Base-by-base conservation (phyloP, 2,113 vertebrate species). In the Chionodraco myersi region DNA sequence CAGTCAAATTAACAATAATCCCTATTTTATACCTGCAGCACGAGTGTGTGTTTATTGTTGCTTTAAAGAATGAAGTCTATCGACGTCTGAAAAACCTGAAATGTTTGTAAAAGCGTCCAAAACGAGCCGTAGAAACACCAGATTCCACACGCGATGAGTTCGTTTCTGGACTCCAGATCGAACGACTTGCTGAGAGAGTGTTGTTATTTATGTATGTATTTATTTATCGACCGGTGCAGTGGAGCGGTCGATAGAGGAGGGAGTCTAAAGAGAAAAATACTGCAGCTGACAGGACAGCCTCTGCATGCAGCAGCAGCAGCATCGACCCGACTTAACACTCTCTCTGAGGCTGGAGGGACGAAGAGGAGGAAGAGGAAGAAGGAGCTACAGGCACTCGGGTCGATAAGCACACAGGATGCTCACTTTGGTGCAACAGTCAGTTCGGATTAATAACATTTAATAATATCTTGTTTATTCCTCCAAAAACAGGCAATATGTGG, bases 181-280 rank as follows among this genome's bases (percentile, higher is more conserved):
- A 71, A 36, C 49, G 57, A 72, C 56, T 47, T 4, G 68, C 77
- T 57, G 45, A 66, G 5, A 54, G 59, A 57, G 48, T 61, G 72
- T 84, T 79, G 75, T 78, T 14, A 77, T 73, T 88, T 79, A 79
- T 75, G 60, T 30, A 70, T 78, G 57, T 30, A 70, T 78, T 80
- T 66, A 68, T 66, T 60, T 4, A 89, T 79, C 36, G 86, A 87
- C 69, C 41, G 47, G 15, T 80, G 66, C 48, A 61, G 61, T 34
- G 45, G 58, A 63, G 79, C 47, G 48, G 53, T 91, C 86, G 6
- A 89, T 88, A 30, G 60, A 52, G 2, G 18, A 56, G 80, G 68
- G 58, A 79, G 64, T 74, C 56, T 76, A 34, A 90, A 64, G 47
- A 51, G 23, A 58, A 61, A 13, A 10, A 48, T 51, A 67, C 57